Percentiles rank a stretch among this genome's conserved stretches.
These are phyloP conservation scores for Tinamus major DNA, from an alignment of 2,797 vertebrate genomes.

Conservation along the genomic window DNA sequence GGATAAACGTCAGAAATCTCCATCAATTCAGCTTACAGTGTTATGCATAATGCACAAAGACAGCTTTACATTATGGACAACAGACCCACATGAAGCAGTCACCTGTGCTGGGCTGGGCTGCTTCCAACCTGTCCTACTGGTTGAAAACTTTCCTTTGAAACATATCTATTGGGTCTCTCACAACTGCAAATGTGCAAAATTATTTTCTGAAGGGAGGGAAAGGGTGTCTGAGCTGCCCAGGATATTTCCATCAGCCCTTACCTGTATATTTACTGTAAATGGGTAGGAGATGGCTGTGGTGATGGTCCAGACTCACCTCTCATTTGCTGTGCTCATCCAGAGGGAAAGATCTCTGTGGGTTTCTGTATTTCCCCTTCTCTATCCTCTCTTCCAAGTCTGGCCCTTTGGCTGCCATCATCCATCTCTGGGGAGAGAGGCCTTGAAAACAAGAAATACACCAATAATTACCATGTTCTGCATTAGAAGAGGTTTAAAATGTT, in stretches of 20 bases:
- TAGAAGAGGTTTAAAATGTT: not conserved
- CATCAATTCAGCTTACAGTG: not conserved
- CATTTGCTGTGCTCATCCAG: not conserved
- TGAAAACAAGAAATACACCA: not conserved
- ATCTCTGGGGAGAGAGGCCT: not conserved
- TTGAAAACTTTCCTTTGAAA: not conserved
- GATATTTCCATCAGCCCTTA: not conserved
- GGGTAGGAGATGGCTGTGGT: not conserved
- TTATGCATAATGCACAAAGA: not conserved
- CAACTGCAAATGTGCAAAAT: not conserved
- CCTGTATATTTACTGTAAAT: not conserved
- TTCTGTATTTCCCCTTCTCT: not conserved
- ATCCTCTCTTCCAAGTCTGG: not conserved
- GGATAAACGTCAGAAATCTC: not conserved
- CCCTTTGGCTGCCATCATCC: not conserved
- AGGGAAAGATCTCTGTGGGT: not conserved
- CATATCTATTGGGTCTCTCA: not conserved
- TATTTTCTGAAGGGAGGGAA: not conserved
- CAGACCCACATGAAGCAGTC: not conserved
- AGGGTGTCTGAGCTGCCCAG: not conserved
- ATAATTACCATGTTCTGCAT: not conserved
- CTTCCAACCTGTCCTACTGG: not conserved
- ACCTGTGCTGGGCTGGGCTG: fast-evolving
- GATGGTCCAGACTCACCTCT: not conserved
- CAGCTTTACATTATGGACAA: not conserved